These are phyloP conservation scores for Catocala nupta DNA, from an alignment of 2,888 invertebrate species.

Conservation along the genomic window DNA sequence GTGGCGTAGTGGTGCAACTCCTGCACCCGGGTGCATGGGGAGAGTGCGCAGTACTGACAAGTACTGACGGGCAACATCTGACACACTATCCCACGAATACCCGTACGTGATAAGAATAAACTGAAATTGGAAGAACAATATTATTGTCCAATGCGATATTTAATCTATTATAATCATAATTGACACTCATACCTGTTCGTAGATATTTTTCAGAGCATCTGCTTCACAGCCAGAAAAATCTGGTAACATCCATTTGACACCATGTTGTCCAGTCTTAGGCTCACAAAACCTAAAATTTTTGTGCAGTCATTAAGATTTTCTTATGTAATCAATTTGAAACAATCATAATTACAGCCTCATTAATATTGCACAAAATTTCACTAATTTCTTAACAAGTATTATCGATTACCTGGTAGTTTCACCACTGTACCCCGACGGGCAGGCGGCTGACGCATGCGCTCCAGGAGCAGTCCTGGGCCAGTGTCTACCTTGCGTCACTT, in stretches of 20 bases:
- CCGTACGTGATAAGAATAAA: conserved; percentile 86
- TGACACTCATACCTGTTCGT: conserved; percentile 84
- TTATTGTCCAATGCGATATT: no score
- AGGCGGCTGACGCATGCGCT: conserved; percentile 86
- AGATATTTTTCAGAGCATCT: conserved; percentile 88
- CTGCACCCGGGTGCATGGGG: conserved; percentile 89
- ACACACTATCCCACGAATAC: conserved; percentile 88
- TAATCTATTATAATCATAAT: no score
- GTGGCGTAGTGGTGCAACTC: conserved; percentile 88
- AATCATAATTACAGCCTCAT: no score
- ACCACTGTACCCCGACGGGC: conserved; percentile 85
- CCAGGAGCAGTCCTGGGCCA: conserved; percentile 91
- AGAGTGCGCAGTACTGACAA: conserved; percentile 84
- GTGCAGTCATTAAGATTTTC: no score
- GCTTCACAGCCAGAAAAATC: conserved; percentile 92
- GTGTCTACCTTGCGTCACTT: conserved; percentile 85
- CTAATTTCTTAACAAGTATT: conserved; percentile 80
- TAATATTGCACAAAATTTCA: no score
- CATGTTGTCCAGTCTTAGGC: conserved; percentile 83
- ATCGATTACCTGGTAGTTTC: conserved; percentile 84
- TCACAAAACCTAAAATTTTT: conserved; percentile 76
- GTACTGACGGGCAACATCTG: conserved; percentile 86
- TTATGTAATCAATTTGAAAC: no score
- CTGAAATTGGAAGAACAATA: conserved; percentile 52
- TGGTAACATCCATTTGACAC: conserved; percentile 91